These are phyloP conservation scores for Cephus nigrinus DNA, from an alignment of 2,888 invertebrate species.

Conservation along the genomic window DNA sequence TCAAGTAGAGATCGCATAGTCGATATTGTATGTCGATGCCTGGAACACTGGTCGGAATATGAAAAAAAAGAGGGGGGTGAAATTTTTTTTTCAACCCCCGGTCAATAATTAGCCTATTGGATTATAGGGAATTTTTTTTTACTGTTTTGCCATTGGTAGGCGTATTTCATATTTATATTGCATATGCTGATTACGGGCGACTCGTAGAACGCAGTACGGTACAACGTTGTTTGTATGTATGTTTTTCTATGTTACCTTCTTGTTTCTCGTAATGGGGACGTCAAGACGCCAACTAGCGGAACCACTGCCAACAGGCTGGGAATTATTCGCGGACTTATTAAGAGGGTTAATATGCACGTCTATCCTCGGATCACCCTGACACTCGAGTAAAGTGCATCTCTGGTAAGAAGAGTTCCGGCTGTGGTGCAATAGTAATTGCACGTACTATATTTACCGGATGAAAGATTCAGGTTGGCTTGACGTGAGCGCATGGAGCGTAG, in stretches of 20 bases:
- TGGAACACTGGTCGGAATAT: background rate
- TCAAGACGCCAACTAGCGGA: background rate
- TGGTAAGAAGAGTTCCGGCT: background rate
- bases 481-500: background rate
- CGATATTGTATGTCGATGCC: too few species aligned
- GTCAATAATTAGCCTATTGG: background rate
- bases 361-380: slow-evolving; percentile 11
- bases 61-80: background rate
- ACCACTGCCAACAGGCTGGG: slow-evolving; percentile 7
- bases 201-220: background rate
- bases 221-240: background rate
- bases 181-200: too few species aligned
- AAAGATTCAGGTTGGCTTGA: background rate
- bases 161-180: too few species aligned
- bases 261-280: background rate
- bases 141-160: background rate
- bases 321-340: slow-evolving; percentile 21
- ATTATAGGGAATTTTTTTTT: background rate
- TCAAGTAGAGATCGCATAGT: too few species aligned
- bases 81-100: rapidly evolving
- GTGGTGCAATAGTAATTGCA: background rate
- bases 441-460: background rate
- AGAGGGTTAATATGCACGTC: slow-evolving; percentile 19
- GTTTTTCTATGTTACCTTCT: background rate
- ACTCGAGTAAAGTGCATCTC: background rate